These are phyloP conservation scores for Formica selysi DNA, from an alignment of 1,140 invertebrate genomes.

Conservation along the genomic window DNA sequence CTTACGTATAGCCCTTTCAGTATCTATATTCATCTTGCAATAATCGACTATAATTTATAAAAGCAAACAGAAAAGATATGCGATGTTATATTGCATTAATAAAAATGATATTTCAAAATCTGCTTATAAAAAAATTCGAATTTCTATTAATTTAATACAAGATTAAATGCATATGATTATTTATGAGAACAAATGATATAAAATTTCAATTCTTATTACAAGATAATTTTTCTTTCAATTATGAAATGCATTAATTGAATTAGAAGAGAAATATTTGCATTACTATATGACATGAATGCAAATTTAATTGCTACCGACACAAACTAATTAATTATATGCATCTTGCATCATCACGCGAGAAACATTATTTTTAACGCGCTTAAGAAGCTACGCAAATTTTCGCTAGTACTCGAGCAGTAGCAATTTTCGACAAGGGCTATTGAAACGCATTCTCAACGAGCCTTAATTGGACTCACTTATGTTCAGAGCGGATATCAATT, in stretches of 20 bases:
- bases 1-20: too few relatives aligned
- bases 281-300: background rate
- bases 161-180: too few relatives aligned
- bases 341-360: background rate
- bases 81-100: too few relatives aligned
- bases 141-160: too few relatives aligned
- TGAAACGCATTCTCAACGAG: constrained; percentile 73
- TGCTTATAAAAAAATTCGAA: too few relatives aligned
- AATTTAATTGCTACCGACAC: background rate
- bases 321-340: constrained; percentile 22
- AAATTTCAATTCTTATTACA: background rate
- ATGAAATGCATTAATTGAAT: constrained; percentile 36
- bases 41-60: too few relatives aligned
- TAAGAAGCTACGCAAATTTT: constrained; percentile 31
- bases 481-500: constrained; percentile 58
- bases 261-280: background rate
- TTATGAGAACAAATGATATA: too few relatives aligned
- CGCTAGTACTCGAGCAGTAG: background rate
- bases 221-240: background rate
- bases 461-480: constrained; percentile 75
- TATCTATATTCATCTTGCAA: too few relatives aligned
- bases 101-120: too few relatives aligned
- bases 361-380: constrained; percentile 24
- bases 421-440: constrained; percentile 30
- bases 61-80: too few relatives aligned